Evolutionary conservation across 2,888 invertebrate species (phyloP), one percentile per base, ranked within the genome.

Genomic region (Carterocephalus palaemon): DNA sequence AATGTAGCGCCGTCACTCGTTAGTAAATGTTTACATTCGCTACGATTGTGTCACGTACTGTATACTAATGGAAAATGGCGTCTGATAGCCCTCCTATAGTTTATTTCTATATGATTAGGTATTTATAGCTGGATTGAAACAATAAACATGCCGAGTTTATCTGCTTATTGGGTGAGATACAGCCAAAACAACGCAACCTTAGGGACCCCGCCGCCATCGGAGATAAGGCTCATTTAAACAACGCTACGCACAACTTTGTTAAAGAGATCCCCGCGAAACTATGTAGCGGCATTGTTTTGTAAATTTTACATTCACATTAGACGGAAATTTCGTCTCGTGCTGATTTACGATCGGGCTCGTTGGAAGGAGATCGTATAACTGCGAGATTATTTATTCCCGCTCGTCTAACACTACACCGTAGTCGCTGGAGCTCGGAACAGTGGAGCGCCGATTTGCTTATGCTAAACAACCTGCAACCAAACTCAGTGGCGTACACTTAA

Each of bases 231-330:
- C 54, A 63, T 70, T 70, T 70, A 65, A 70, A 67, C 62, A 63
- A 68, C 54, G 62, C 63, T 62, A 67, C 65, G 62, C 66, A 62
- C 66, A 67, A 70, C 62, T 66, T 64, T 60, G 62, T 63, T 63
- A 66, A 64, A 67, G 66, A 70, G 65, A 67, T 64, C 63, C 62
- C 57, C 62, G 56, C 51, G 54, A 57, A 69, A 72, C 72, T 71
- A 74, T 60, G 54, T 54, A 61, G 60, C 52, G 67, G 67, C 65
- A 70, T 76, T 73, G 72, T 74, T 73, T 68, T 61, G 61, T 70
- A 67, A 75, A 79, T 79, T 79, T 74, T 75, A 76, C 75, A 79
- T 75, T 74, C 70, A 63, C 72, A 70, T 76, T 74, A 77, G 70
- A 67, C 65, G 70, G 68, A 73, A 79, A 77, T 75, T 78, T 71